Evolutionary conservation across 23 tunicate species (phyloP).

Genomic region (Trididemnum clinides): DNA sequence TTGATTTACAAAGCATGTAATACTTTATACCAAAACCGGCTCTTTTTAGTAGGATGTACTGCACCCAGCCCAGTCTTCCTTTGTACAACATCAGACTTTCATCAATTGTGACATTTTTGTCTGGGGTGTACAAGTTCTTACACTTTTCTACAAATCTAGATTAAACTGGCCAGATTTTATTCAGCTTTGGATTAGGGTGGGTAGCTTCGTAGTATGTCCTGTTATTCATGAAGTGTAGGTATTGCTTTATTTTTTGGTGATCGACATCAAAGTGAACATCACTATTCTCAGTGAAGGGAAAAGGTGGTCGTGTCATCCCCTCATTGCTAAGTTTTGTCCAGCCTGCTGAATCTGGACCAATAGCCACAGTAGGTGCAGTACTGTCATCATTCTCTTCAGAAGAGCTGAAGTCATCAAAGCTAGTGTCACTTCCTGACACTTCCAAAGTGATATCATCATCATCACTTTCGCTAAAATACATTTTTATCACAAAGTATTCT

Average conservation of each 20-base stretch:
- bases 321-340: no score
- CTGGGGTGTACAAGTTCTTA: constrained; percentile 18
- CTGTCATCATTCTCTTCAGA: no score
- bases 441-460: no score
- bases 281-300: no score
- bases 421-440: no score
- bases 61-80: constrained; percentile 36
- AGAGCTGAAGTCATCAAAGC: no score
- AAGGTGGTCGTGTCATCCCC: no score
- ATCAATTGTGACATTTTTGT: constrained; percentile 28
- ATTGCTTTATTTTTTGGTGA: constrained; percentile 25
- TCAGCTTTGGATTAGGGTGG: constrained; percentile 29
- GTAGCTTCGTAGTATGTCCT: background rate
- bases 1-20: constrained; percentile 29
- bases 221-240: constrained; percentile 15
- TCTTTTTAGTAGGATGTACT: constrained; percentile 24
- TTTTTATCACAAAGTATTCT: no score
- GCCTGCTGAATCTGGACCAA: no score
- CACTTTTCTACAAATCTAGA: constrained; percentile 16
- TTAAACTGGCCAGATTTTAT: constrained; percentile 31
- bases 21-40: constrained; percentile 19
- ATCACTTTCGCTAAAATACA: no score
- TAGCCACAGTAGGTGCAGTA: no score
- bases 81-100: constrained; percentile 31
- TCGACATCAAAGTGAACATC: no score